phyloP scores from a whole-genome alignment of 2,888 invertebrate genomes.

The Choristoneura rosaceana region DNA sequence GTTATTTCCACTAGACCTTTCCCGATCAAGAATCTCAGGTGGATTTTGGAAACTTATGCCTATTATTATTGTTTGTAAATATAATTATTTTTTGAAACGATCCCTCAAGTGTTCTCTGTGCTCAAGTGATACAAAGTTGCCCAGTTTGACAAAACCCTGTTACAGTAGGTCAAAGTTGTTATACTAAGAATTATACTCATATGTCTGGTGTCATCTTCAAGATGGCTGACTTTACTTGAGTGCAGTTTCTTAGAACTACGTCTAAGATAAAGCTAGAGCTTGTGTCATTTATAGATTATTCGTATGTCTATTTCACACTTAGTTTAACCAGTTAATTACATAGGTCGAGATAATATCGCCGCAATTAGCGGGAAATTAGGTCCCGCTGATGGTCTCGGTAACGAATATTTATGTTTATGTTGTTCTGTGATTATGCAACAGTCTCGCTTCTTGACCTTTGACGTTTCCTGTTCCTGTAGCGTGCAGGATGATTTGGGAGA shows the following conservation, averaged over 20 bases:
- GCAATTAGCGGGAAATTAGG: slow-evolving; percentile 31
- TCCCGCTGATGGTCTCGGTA: not conserved
- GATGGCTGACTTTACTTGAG: not conserved
- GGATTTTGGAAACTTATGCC: too few relatives aligned
- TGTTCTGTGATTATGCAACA: not conserved
- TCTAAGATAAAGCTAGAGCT: not conserved
- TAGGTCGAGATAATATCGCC: slow-evolving; percentile 31
- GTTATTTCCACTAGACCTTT: too few relatives aligned
- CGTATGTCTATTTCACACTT: slow-evolving; percentile 2
- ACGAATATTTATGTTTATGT: slow-evolving; percentile 3
- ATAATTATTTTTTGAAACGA: too few relatives aligned
- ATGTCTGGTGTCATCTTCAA: not conserved
- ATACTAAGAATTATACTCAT: not conserved
- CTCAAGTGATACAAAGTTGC: too few relatives aligned
- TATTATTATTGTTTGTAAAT: too few relatives aligned
- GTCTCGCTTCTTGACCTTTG: not conserved
- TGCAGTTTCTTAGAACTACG: not conserved
- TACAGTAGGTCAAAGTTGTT: not conserved
- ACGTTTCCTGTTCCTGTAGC: not conserved
- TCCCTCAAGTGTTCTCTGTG: too few relatives aligned
- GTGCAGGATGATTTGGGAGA: too few relatives aligned
- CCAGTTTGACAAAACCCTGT: too few relatives aligned
- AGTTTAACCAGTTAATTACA: slow-evolving; percentile 21
- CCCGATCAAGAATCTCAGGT: too few relatives aligned
- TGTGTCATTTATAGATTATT: not conserved